Percentiles rank a stretch among this genome's conserved stretches.
Evolutionary conservation across 2,113 vertebrate species (phyloP).

Genomic region (Malurus cyaneus): DNA sequence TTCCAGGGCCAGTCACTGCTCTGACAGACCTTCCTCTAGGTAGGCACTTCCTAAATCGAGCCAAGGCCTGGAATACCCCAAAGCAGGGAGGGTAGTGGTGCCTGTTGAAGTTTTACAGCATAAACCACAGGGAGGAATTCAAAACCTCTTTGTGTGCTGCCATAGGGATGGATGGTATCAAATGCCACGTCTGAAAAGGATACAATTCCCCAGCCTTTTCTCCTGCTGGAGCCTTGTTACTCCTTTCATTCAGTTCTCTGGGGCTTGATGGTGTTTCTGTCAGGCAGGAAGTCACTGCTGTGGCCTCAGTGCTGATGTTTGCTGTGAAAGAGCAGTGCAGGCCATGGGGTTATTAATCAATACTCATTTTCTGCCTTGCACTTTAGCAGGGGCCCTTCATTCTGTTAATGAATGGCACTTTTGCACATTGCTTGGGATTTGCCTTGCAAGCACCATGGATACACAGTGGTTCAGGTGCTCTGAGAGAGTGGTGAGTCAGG

Average conservation of each 20-base stretch:
- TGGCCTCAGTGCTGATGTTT: not conserved
- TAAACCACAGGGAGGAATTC: not conserved
- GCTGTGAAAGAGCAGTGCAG: not conserved
- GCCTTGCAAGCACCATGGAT: not conserved
- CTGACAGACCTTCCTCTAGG: slow-evolving; percentile 88
- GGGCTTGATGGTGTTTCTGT: not conserved
- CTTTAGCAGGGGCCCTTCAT: not conserved
- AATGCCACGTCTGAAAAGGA: not conserved
- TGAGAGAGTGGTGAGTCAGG: not conserved
- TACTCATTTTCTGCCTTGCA: not conserved
- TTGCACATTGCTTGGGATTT: not conserved
- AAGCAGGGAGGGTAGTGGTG: not conserved
- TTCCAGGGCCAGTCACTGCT: slow-evolving; percentile 91
- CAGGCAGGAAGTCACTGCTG: not conserved
- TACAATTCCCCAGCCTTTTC: not conserved
- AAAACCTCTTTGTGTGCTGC: not conserved
- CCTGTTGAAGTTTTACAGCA: not conserved
- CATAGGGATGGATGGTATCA: rapidly evolving
- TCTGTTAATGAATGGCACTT: not conserved
- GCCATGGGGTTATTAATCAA: not conserved
- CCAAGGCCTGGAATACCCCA: not conserved
- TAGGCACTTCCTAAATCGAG: not conserved
- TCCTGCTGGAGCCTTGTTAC: not conserved
- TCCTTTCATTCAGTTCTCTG: not conserved
- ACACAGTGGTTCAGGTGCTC: not conserved